Base-by-base conservation (phyloP, 2,888 invertebrate species). In the Heliconius cydno region DNA sequence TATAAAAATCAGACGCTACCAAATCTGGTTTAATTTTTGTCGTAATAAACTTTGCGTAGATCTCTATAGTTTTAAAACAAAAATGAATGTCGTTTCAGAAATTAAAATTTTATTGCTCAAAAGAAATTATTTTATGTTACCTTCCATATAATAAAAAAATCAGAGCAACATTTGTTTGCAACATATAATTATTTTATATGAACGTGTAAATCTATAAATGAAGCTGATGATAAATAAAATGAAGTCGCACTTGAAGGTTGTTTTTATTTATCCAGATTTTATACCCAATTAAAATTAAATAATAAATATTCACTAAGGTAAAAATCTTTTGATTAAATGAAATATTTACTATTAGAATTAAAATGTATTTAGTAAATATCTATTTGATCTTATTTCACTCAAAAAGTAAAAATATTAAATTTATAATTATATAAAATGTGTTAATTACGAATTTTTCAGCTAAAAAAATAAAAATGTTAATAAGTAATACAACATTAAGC, bases 171-270 rank as follows among this genome's bases (percentile, higher is more conserved):
- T 76, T 78, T 82, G 77, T 80, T 78, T 82, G 77, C 79, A 68
- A 41, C 68, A 68, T 68, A 68, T 68, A 46, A 82, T 78, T 80
- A 81, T 81, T 82, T 83, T 84, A 81, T 91, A 89, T 90, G 89
- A 89, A 90, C 82, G 87, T 88, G 90, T 85, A 86, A 84, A 83
- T 90, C 89, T 90, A 88, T 92, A 90, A 80, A 79, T 63, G 79
- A 88, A 88, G 89, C 88, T 89, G 87, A 90, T 90, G 88, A 90
- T 85, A 90, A 91, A 88, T 92, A 91, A 93, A 93, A 89, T 82
- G 87, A 91, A 89, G 87, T 92, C 89, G 88, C 92, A 92, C 91
- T 92, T 79, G 46, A 60, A 67, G 63, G 84, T 83, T 82, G 81
- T 86, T 90, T 89, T 90, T 83, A 88, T 89, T 89, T 46, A 30